Evolutionary conservation across 1,140 invertebrate species (phyloP), one percentile per base, ranked within the genome.

Genomic region (Drosophila sp.): DNA sequence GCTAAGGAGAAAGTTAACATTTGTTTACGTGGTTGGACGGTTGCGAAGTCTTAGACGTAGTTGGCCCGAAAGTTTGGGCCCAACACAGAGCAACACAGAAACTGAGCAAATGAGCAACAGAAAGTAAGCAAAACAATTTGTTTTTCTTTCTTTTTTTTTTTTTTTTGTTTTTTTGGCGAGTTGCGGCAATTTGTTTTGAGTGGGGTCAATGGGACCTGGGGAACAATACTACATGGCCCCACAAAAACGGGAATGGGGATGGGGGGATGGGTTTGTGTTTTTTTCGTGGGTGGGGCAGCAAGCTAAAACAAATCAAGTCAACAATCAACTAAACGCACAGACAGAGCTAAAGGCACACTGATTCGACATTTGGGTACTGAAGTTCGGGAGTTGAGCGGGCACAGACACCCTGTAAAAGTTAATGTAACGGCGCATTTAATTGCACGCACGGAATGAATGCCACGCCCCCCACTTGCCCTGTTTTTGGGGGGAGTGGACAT

Each of bases 51-150:
- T 79, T 79, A 73, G 76, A 74, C 79, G 61, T 55, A 63, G 38
- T 86, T 86, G 84, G 84, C 83, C 76, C 79, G 64, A 76, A 86
- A 86, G 66, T 87, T 86, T 65, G 70, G 69, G 70, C 44, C 60
- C 57, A 58, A 76, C 60, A 23, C 63, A 66, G 65, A 47, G 67
- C 83, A 86, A 86, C 87, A 86, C 87, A 86, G 84, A 84, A 87
- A 80, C 78, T 78, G 78, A 79, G 78, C 78, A 82, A 65, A 80
- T 50, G 44, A 50, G 44, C 44, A 50, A 68, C 82, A 82, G 83
- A 86, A 89, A 89, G 74, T 78, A 84, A 89, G 84, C 82, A 89
- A 89, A 89, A 89, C 84, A 89, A 89, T 89, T 89, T 89, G 84
- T 87, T 89, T 70, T 78, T 83, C 81, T 65, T 29, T 76, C n/a